A percentile compares a stretch with the other conserved stretches of the same genome.
phyloP scores from a whole-genome alignment of 2,797 vertebrate genomes.

The Phalanger gymnotis region DNA sequence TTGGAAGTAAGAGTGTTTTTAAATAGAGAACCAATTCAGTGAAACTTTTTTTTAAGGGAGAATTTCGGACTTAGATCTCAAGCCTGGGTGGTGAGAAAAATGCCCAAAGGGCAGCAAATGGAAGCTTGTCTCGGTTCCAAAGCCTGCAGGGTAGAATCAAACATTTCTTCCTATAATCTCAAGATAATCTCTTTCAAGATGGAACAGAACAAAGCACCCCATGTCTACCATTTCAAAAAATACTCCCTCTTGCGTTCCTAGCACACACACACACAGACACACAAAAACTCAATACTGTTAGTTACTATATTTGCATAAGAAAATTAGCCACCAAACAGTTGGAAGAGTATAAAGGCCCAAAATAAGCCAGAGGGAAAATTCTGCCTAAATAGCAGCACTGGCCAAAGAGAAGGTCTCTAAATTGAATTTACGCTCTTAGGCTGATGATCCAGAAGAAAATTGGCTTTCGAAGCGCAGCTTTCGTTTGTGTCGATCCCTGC shows the following conservation, averaged over 20 bases:
- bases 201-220: conserved; percentile 24
- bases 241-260: not conserved
- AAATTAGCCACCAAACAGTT: conserved; percentile 16
- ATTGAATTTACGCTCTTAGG: not conserved
- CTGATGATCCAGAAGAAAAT: not conserved
- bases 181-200: not conserved
- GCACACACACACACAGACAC: not conserved
- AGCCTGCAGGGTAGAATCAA: conserved; percentile 1
- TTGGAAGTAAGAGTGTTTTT: not conserved
- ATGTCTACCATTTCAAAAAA: conserved; percentile 16
- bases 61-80: not conserved
- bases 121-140: conserved; percentile 20
- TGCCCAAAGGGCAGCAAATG: not conserved
- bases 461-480: not conserved
- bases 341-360: conserved; percentile 18
- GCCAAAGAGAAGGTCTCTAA: not conserved
- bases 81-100: not conserved
- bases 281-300: conserved; percentile 4
- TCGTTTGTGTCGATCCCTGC: not conserved
- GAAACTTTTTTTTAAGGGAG: not conserved
- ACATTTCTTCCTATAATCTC: conserved; percentile 11
- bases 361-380: conserved; percentile 23
- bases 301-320: conserved; percentile 40
- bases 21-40: not conserved
- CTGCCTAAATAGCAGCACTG: not conserved